Percentiles rank a stretch among this genome's conserved stretches.
Conservation (phyloP, 2,113 vertebrate genomes). For the human region GRCh38 chr20:56554001-56554500, state of each 20-base stretch:
- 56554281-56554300: background rate
- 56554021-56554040: too few species aligned
- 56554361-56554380: background rate
- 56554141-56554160: background rate
- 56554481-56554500: background rate
- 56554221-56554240: background rate
- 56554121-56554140: background rate
- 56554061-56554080: too few species aligned
- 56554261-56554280: rapidly evolving
- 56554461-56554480: background rate
- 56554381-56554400: background rate
- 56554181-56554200: background rate
- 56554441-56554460: background rate
- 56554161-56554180: background rate
- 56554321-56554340: background rate
- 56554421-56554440: background rate
- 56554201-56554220: background rate
- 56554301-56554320: background rate
- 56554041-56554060: too few species aligned
- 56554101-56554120: too few species aligned
- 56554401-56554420: background rate
- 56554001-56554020: too few species aligned
- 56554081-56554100: too few species aligned
- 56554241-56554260: background rate
- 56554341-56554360: background rate